Percentiles rank a stretch among this genome's conserved stretches.
Conservation (phyloP, 30 jellyfish, hydroid and myxozoan species). For the Pseudorhiza aurosa region DNA sequence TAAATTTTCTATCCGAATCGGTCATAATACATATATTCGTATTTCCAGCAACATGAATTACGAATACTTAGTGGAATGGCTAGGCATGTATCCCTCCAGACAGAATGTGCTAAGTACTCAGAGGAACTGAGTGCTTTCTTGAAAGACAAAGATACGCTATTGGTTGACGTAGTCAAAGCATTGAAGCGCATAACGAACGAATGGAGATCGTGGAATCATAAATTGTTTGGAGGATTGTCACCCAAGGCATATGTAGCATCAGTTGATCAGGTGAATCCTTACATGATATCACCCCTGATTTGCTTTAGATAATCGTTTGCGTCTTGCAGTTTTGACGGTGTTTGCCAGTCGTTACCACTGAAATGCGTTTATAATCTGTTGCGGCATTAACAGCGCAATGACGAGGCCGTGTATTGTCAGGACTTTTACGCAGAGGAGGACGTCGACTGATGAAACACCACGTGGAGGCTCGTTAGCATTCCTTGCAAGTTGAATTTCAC, state of each 20-base stretch:
- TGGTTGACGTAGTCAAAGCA: conserved; percentile 72
- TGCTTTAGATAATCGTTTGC: too few relatives aligned
- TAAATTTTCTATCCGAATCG: too few relatives aligned
- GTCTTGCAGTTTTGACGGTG: too few relatives aligned
- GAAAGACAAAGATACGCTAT: conserved; percentile 47
- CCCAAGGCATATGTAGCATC: conserved; percentile 73
- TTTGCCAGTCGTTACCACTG: too few relatives aligned
- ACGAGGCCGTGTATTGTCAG: too few relatives aligned
- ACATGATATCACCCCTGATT: neutral
- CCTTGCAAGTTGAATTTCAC: too few relatives aligned
- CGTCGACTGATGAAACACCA: too few relatives aligned
- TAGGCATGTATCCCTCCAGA: conserved; percentile 59
- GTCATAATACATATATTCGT: too few relatives aligned
- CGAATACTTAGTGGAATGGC: conserved; percentile 69
- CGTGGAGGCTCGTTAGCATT: too few relatives aligned
- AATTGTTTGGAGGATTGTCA: conserved; percentile 63
- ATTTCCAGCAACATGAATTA: conserved; percentile 32
- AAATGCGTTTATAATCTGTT: too few relatives aligned
- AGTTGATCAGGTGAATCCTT: conserved; percentile 59
- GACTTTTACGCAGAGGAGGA: too few relatives aligned
- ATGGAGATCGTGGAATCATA: conserved; percentile 80
- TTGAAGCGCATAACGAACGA: conserved; percentile 71
- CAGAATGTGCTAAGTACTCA: conserved; percentile 50
- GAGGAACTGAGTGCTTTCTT: conserved; percentile 44
- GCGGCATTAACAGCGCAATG: too few relatives aligned